Evolutionary conservation across 2,888 invertebrate genomes (phyloP).

Genomic region (Erynnis tages): DNA sequence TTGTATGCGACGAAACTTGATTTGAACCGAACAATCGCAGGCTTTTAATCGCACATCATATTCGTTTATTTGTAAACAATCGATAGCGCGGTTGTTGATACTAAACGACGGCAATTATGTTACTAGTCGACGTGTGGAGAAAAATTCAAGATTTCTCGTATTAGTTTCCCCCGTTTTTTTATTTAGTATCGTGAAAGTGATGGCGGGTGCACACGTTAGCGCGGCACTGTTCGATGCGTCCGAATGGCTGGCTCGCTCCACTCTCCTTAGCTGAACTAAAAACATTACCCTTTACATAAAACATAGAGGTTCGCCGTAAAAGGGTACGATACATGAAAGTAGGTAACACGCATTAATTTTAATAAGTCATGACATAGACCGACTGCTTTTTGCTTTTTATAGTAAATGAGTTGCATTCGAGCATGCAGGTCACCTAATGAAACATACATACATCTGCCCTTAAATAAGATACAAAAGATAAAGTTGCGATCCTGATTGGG

Average conservation of each 20-base stretch:
- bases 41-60: constrained; percentile 58
- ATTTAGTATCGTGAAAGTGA: constrained; percentile 64
- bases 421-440: no score
- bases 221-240: constrained; percentile 53
- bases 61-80: constrained; percentile 53
- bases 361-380: constrained; percentile 1
- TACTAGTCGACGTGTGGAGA: constrained; percentile 43
- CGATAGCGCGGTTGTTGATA: constrained; percentile 43
- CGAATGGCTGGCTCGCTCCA: constrained; percentile 47
- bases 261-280: constrained; percentile 19
- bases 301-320: constrained; percentile 14
- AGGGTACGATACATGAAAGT: constrained; percentile 14
- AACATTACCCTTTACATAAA: constrained; percentile 17
- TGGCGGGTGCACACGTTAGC: constrained; percentile 61
- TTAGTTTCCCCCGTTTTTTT: constrained; percentile 56
- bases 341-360: constrained; percentile 11
- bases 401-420: background rate
- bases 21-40: constrained; percentile 31
- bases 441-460: no score
- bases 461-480: no score
- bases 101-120: constrained; percentile 42
- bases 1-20: constrained; percentile 22
- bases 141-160: constrained; percentile 51
- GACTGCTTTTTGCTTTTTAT: no score
- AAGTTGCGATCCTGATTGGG: no score